A percentile compares a stretch with the other conserved stretches of the same genome.
Conservation (phyloP, 2,113 vertebrate genomes). For the Podocnemis expansa region DNA sequence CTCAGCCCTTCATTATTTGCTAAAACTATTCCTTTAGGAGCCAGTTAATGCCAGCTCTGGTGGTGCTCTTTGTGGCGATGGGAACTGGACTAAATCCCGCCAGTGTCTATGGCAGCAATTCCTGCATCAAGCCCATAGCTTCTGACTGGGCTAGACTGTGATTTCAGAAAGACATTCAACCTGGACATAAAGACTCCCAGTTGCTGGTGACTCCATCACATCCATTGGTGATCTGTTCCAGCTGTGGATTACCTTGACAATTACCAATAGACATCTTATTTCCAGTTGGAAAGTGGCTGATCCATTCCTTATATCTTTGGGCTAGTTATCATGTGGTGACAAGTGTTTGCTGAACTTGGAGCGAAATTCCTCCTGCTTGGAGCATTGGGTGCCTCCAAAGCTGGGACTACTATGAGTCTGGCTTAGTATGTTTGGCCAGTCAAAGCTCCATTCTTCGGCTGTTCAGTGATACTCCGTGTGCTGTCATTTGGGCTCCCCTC, state of each 20-base stretch:
- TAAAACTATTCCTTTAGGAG: background rate
- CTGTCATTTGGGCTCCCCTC: background rate
- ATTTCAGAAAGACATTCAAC: background rate
- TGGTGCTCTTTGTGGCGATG: too few relatives aligned
- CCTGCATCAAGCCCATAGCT: background rate
- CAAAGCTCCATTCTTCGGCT: background rate
- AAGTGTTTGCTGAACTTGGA: background rate
- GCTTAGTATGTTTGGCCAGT: background rate
- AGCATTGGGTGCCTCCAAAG: background rate
- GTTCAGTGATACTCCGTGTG: background rate
- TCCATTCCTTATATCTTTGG: background rate
- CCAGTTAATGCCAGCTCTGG: too few relatives aligned
- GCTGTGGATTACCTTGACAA: background rate
- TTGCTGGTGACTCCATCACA: background rate
- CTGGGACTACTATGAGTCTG: background rate
- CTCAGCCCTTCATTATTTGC: background rate
- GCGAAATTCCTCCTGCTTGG: too few relatives aligned
- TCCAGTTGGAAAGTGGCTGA: background rate
- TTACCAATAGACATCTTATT: background rate
- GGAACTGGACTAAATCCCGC: background rate
- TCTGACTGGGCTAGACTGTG: background rate
- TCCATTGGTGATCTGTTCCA: background rate
- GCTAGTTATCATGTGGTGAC: background rate
- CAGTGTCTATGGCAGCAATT: accelerated
- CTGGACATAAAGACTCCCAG: background rate